Base-by-base conservation (phyloP, 2,113 vertebrate genomes). In the Saiga tatarica region DNA sequence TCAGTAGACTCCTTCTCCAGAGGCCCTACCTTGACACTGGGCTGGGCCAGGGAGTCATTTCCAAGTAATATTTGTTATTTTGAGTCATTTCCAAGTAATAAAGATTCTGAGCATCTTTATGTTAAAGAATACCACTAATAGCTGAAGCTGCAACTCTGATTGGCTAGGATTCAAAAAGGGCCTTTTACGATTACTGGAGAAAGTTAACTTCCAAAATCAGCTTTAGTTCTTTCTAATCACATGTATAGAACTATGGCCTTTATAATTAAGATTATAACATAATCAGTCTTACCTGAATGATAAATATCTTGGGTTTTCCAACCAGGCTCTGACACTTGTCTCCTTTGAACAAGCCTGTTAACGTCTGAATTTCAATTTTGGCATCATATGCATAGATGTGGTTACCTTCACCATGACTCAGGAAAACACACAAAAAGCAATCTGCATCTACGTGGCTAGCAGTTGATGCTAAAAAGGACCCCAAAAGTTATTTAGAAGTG, bases 261-360 rank as follows among this genome's bases (percentile, higher is more conserved):
- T 16, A 39, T 26, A 53, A 42, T 36, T 62, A 45, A 81, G n/a
- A 89, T 28, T 21, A 30, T 19, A 97, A 79, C 12, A 50, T 71
- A 28, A 45, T n/a, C 42, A 7, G n/a, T 87, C 98, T 99, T 99
- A 99, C 99, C 99, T 99, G 99, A 87, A 99, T 98, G 94, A 99
- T 98, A 94, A 99, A 99, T 98, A 99, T 99, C 99, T 99, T 99
- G 0, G 99, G 99, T 97, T 99, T 99, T 42, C 99, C 99, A 25
- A 99, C 99, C 45, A 99, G 99, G 94, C 99, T 99, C 57, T 1
- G 98, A 98, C 99, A 99, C 47, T 98, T 99, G 98, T 99, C 99
- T 97, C 99, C 99, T 98, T 98, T 99, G 98, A 99, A 99, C 98
- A 99, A 97, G 79, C 98, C 93, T 1, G 99, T 99, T 93, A 99